Base-by-base conservation (phyloP, 2,888 invertebrate species). In the Coenonympha arcania region DNA sequence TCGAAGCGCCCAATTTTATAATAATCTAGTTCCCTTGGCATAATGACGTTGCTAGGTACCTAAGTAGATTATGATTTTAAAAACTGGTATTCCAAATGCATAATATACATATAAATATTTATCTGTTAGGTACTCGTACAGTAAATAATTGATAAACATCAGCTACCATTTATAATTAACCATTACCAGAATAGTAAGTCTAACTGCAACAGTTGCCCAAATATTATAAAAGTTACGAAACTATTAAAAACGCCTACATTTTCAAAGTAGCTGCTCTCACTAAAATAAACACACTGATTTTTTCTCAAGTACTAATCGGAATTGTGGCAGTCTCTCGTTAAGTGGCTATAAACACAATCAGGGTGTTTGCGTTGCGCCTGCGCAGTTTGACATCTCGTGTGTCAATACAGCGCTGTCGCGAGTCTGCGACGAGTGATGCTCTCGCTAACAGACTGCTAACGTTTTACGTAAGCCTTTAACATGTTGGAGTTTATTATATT, bases 331-430 rank as follows among this genome's bases (percentile, higher is more conserved):
- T 62, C 58, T 68, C 67, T 76, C 68, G 85, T 86, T 86, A 86
- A 86, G 78, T 86, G 84, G 82, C 85, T 78, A 81, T 86, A 86
- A 85, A 86, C 85, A 86, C 84, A 86, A 81, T 83, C 76, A 70
- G 73, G 54, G 60, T 83, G 77, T 85, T 85, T 84, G 76, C 64
- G 52, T 52, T 69, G 77, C 75, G 84, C 76, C 74, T 68, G 81
- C 79, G 78, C 76, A 71, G 73, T 71, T 71, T 71, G 78, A 74
- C 75, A 67, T 72, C 68, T 71, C 67, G 60, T 64, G 67, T 71
- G 76, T 76, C 76, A 79, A 83, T 69, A 81, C 50, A 56, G 65
- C 63, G 71, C 77, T 77, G 76, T 73, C 65, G 65, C 63, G 61
- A 65, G 65, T 75, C 73, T 76, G 60, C 68, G 69, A 71, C 50